Conservation (phyloP, 2,113 vertebrate species). For the Menura novaehollandiae region DNA sequence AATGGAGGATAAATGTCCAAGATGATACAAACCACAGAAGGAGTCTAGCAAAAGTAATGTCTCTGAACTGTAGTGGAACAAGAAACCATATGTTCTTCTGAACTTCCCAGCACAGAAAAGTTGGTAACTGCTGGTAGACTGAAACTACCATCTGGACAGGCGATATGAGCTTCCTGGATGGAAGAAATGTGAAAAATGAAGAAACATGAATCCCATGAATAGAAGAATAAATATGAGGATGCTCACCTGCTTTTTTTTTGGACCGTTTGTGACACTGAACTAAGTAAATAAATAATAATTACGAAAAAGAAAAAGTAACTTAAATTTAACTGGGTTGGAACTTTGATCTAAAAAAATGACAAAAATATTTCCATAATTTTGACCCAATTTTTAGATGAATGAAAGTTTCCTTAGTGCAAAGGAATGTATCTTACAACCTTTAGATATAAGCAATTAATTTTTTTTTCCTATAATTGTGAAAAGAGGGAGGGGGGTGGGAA, state of each 20-base stretch:
- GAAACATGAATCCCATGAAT: constrained; percentile 47
- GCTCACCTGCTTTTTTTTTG: constrained; percentile 49
- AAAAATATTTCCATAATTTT: constrained; percentile 7
- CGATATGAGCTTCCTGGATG: constrained; percentile 40
- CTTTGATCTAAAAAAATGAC: not conserved
- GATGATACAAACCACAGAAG: constrained; percentile 48
- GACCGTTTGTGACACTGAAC: constrained; percentile 68
- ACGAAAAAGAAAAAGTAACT: constrained; percentile 30
- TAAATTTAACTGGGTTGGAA: constrained; percentile 54
- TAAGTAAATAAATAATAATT: constrained; percentile 61
- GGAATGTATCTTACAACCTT: constrained; percentile 56
- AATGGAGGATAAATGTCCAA: constrained; percentile 32
- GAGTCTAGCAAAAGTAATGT: constrained; percentile 48
- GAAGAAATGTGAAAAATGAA: constrained; percentile 37
- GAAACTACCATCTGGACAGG: constrained; percentile 50
- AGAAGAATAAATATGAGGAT: constrained; percentile 55
- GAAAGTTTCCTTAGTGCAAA: constrained; percentile 46
- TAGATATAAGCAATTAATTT: constrained; percentile 28
- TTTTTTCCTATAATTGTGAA: constrained; percentile 32
- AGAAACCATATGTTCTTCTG: constrained; percentile 58
- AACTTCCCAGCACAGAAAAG: constrained; percentile 47
- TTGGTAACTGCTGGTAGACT: constrained; percentile 55
- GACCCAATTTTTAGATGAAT: constrained; percentile 34
- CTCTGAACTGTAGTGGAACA: constrained; percentile 59
- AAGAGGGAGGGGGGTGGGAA: constrained; percentile 21